A percentile compares a stretch with the other conserved stretches of the same genome.
Evolutionary conservation across 1,140 invertebrate genomes (phyloP).

Genomic region (Zaprionus tsacasi): DNA sequence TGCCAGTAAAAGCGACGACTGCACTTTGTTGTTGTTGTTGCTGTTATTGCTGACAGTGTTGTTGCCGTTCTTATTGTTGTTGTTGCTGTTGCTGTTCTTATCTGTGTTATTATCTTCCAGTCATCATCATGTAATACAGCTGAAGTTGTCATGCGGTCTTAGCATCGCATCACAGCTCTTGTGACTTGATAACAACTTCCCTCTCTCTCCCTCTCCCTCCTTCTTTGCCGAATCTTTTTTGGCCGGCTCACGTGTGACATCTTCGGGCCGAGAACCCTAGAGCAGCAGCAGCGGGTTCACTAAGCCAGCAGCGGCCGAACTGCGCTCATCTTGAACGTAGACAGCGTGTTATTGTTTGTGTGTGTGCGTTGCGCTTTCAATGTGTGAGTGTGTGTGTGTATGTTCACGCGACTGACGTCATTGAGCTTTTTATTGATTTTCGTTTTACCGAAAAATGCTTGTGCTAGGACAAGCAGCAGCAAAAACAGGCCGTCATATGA

Average conservation of each 20-base stretch:
- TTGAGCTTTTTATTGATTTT: conserved; percentile 84
- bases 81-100: conserved; percentile 40
- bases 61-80: conserved; percentile 37
- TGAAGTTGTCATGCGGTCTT: conserved; percentile 55
- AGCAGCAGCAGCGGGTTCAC: conserved; percentile 8
- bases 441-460: conserved; percentile 64
- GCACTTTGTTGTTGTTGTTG: conserved; percentile 40
- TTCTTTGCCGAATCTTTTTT: conserved; percentile 36
- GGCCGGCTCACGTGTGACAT: conserved; percentile 63
- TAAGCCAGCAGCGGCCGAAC: conserved; percentile 32
- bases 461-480: conserved; percentile 45
- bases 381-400: conserved; percentile 29
- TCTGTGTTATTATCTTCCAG: conserved; percentile 55
- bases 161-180: conserved; percentile 2
- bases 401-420: conserved; percentile 71
- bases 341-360: conserved; percentile 9
- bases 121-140: conserved; percentile 61
- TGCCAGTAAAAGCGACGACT: conserved; percentile 8
- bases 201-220: not conserved
- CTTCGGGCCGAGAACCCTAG: conserved; percentile 34
- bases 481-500: conserved; percentile 14
- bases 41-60: conserved; percentile 19
- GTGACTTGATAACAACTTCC: not conserved
- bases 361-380: not conserved
- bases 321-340: conserved; percentile 34